Conservation (phyloP, 2,888 invertebrate genomes). For the Sarcophaga subvicina region DNA sequence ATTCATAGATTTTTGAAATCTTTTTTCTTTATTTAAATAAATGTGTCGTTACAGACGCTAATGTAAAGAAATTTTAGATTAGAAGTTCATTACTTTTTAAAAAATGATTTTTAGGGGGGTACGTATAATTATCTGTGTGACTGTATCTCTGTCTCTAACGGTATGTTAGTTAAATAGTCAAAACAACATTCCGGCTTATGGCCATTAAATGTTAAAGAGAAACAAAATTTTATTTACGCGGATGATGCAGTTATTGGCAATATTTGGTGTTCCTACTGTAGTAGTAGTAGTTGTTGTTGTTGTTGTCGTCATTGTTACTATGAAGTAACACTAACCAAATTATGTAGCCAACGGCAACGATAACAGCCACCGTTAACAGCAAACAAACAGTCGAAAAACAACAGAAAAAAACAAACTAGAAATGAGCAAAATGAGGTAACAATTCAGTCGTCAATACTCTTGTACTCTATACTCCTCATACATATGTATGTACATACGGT, state of each 20-base stretch:
- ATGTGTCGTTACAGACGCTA: too few relatives aligned
- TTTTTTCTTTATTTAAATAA: too few relatives aligned
- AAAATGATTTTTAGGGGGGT: too few relatives aligned
- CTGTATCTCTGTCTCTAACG: neutral
- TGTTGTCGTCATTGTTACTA: neutral
- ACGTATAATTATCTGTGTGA: too few relatives aligned
- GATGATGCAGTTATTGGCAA: slow-evolving; percentile 5
- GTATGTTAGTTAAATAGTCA: neutral
- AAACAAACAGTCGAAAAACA: neutral
- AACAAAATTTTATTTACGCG: neutral
- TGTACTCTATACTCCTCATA: neutral
- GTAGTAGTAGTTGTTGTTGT: neutral
- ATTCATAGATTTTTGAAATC: too few relatives aligned
- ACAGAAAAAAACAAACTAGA: neutral
- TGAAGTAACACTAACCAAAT: slow-evolving; percentile 48
- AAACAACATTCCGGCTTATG: neutral
- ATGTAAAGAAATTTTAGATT: too few relatives aligned
- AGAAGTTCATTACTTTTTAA: too few relatives aligned
- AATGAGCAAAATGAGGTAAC: slow-evolving; percentile 61
- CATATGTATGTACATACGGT: neutral
- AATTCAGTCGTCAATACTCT: slow-evolving; percentile 35
- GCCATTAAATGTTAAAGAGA: neutral
- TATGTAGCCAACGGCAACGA: slow-evolving; percentile 38
- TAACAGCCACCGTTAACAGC: slow-evolving; percentile 7
- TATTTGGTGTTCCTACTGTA: neutral